Conservation (phyloP, 1,140 invertebrate species). For the Cherax quadricarinatus region DNA sequence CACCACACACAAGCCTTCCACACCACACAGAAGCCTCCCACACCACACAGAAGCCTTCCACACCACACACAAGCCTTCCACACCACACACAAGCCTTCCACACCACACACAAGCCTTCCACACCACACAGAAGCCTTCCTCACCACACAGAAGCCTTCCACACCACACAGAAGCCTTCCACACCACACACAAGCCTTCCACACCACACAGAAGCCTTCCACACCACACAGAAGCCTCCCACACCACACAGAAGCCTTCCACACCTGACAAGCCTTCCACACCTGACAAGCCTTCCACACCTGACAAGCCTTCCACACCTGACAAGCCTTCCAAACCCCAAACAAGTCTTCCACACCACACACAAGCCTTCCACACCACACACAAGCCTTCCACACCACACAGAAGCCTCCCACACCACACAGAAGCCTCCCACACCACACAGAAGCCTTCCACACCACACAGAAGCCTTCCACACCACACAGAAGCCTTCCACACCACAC, state of each 20-base stretch:
- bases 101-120: too few relatives aligned
- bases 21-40: not conserved
- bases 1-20: not conserved
- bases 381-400: too few relatives aligned
- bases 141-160: not conserved
- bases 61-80: too few relatives aligned
- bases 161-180: too few relatives aligned
- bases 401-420: not conserved
- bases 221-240: too few relatives aligned
- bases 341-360: not conserved
- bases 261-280: not conserved
- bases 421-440: not conserved
- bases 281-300: too few relatives aligned
- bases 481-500: not conserved
- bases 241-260: not conserved
- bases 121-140: not conserved
- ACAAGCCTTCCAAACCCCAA: too few relatives aligned
- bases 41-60: not conserved
- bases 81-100: too few relatives aligned
- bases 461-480: not conserved
- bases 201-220: not conserved
- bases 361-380: too few relatives aligned
- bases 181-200: not conserved
- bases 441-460: not conserved
- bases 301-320: too few relatives aligned